phyloP scores from a whole-genome alignment of 2,888 invertebrate species.

The Cosmopolites sordidus region DNA sequence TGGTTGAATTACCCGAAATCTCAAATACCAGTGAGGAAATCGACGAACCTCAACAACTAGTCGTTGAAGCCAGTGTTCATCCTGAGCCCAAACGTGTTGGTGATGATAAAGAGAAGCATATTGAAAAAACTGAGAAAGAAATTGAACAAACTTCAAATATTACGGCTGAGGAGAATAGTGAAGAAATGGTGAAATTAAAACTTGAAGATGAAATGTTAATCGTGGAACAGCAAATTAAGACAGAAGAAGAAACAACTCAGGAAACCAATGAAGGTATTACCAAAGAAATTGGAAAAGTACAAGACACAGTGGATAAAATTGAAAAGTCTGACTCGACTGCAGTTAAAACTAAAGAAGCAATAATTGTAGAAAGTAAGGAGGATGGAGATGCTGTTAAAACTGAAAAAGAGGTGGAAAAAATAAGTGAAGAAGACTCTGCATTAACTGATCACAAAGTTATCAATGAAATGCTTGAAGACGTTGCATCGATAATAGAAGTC shows the following conservation, averaged over 20 bases:
- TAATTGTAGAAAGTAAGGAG: neutral
- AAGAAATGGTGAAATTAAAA: neutral
- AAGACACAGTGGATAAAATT: neutral
- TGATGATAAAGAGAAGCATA: constrained; percentile 20
- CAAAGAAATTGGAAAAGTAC: neutral
- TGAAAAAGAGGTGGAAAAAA: neutral
- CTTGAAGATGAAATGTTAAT: neutral
- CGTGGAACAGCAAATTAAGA: neutral
- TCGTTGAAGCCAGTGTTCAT: constrained; percentile 47
- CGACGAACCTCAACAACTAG: constrained; percentile 37
- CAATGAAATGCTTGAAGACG: no score
- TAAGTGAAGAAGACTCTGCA: neutral
- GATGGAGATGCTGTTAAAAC: neutral
- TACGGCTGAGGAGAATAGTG: neutral
- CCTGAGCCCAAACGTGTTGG: constrained; percentile 38
- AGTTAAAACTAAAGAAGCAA: neutral
- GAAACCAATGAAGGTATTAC: constrained; percentile 2
- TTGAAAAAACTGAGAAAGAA: constrained; percentile 13
- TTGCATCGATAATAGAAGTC: no score
- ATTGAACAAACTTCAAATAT: constrained; percentile 1
- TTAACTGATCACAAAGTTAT: neutral
- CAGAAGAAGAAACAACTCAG: neutral
- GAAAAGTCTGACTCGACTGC: neutral
- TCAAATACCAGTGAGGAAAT: constrained; percentile 45
- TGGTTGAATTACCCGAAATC: constrained; percentile 29